These are phyloP conservation scores for Vollenhovia emeryi DNA, from an alignment of 1,140 invertebrate genomes.

Conservation along the genomic window DNA sequence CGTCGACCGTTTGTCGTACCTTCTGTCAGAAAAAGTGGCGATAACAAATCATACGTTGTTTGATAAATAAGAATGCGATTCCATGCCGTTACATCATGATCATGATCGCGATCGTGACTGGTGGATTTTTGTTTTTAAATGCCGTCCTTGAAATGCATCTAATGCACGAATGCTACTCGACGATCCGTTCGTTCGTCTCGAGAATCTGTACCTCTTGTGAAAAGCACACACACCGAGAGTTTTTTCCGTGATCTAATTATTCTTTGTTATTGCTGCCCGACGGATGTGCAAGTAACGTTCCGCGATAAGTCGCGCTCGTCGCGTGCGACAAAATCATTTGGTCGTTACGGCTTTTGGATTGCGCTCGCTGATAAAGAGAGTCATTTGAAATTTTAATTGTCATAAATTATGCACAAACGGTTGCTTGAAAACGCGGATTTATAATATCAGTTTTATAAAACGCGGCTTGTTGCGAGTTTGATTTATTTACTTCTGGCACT, in stretches of 20 bases:
- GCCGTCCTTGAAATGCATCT: slow-evolving; percentile 24
- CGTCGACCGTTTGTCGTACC: not conserved
- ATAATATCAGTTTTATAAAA: not conserved
- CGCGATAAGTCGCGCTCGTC: not conserved
- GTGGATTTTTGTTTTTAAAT: slow-evolving; percentile 39
- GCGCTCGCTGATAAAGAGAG: not conserved
- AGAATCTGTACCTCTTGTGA: slow-evolving; percentile 14
- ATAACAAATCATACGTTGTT: slow-evolving; percentile 39
- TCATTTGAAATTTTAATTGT: slow-evolving; percentile 1
- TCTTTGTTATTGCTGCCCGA: slow-evolving; percentile 1
- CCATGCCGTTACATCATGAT: slow-evolving; percentile 31
- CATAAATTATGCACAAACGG: not conserved
- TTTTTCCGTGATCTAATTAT: slow-evolving; percentile 16
- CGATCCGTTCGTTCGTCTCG: slow-evolving; percentile 13
- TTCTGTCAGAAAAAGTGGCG: not conserved
- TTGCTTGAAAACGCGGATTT: not conserved
- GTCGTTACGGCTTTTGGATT: not conserved
- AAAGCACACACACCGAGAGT: not conserved
- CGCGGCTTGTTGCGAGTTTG: not conserved
- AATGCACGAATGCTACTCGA: not conserved
- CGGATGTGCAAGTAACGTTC: not conserved
- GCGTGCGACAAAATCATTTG: not conserved
- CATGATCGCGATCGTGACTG: slow-evolving; percentile 31
- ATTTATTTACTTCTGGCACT: not conserved
- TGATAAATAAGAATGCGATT: slow-evolving; percentile 47